Base-by-base conservation (phyloP, 2,797 vertebrate genomes). In the Danio jaintianensis region DNA sequence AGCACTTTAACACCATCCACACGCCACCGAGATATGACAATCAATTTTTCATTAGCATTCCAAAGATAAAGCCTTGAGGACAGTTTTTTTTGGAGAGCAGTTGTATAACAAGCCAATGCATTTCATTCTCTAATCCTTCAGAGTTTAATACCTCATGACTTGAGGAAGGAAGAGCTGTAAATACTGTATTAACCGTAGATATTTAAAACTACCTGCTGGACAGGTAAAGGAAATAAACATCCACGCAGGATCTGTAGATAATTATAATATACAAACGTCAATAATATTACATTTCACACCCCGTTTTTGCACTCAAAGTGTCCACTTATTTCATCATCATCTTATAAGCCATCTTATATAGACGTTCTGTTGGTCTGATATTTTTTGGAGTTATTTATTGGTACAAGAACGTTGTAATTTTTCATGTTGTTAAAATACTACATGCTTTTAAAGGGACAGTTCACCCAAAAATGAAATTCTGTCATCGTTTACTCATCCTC, bases 181-280 rank as follows among this genome's bases (percentile, higher is more conserved):
- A 84, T 86, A 80, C 59, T 80, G 22, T 62, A 85, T 77, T 62
- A 68, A 68, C 20, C 43, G 52, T 12, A 59, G 38, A 64, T 76
- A 68, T 66, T 73, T 53, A 48, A 71, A 61, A 40, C 40, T 85
- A 86, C 92, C 92, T 92, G 93, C 93, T 88, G 92, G 92, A 88
- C 92, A 86, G 92, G 92, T 89, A 87, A 64, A 50, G 2, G 38
- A 64, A 16, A 73, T 64, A 36, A 79, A 42, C 69, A 70, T 62
- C n/a, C n/a, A 29, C 53, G 20, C 56, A 16, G 22, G 50, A 29
- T 29, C 29, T 29, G 29, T 1, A 29, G 1, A 3, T 29, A n/a
- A 29, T 29, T 29, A 29, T 5, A 13, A 22, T 9, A 22, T 18
- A 12, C 22, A 20, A 71, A 70, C 64, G 16, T 64, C 47, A 66